phyloP scores from a whole-genome alignment of 1,140 invertebrate genomes.

The Zeugodacus cucurbitae region DNA sequence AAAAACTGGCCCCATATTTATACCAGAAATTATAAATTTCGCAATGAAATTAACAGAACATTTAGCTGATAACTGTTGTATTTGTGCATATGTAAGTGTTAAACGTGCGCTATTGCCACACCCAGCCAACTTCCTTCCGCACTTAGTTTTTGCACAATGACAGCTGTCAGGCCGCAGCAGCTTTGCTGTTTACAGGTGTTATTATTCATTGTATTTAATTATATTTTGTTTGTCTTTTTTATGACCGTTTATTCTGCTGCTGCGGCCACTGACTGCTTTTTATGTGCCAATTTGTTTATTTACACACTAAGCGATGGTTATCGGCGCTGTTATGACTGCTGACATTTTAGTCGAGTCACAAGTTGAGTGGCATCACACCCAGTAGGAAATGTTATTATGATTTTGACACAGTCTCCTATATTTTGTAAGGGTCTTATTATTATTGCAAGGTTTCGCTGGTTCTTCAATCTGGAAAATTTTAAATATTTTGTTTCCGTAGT shows the following conservation, averaged over 20 bases:
- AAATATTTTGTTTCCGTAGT: too few relatives aligned
- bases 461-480: too few relatives aligned
- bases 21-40: too few relatives aligned
- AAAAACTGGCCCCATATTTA: too few relatives aligned
- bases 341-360: background rate
- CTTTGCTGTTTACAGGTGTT: conserved; percentile 23
- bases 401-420: background rate
- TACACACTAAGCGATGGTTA: background rate
- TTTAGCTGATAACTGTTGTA: background rate
- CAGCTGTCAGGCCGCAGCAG: background rate
- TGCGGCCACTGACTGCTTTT: conserved; percentile 11
- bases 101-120: background rate
- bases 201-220: conserved; percentile 20
- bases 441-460: too few relatives aligned
- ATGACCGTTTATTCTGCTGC: background rate
- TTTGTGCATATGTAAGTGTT: background rate
- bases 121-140: background rate
- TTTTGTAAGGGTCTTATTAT: too few relatives aligned
- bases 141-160: background rate
- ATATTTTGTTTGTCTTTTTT: conserved; percentile 17
- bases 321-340: background rate
- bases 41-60: background rate
- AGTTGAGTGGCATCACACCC: background rate
- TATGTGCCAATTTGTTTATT: conserved; percentile 32
- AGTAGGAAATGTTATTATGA: background rate